A percentile compares a stretch with the other conserved stretches of the same genome.
Evolutionary conservation across 1,140 invertebrate species (phyloP).

Genomic region (Drosophila sulfurigaster): DNA sequence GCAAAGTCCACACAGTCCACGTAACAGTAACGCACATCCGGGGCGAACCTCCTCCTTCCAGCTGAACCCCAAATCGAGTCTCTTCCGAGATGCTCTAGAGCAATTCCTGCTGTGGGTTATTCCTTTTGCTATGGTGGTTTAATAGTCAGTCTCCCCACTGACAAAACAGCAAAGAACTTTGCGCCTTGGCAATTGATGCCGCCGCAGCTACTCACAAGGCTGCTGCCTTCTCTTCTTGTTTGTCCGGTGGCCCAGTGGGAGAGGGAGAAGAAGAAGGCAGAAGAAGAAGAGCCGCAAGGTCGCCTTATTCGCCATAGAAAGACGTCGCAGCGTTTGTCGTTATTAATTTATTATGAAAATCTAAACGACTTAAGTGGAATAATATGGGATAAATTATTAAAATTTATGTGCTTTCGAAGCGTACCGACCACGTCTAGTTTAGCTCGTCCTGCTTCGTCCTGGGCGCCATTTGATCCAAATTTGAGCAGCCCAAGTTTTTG

Average conservation of each 20-base stretch:
- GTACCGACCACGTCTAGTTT: constrained; percentile 39
- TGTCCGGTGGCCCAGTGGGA: background rate
- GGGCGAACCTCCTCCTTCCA: constrained; percentile 6
- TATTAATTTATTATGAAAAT: constrained; percentile 84
- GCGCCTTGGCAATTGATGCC: constrained; percentile 67
- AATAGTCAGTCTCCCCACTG: constrained; percentile 46
- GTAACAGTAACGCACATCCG: constrained; percentile 51
- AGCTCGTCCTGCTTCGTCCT: constrained; percentile 16
- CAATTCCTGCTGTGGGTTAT: constrained; percentile 4
- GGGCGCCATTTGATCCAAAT: constrained; percentile 53
- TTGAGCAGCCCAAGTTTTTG: constrained; percentile 64
- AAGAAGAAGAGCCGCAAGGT: constrained; percentile 45
- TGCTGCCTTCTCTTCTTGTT: background rate
- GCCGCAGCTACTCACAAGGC: constrained; percentile 25
- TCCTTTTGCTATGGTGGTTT: constrained; percentile 25
- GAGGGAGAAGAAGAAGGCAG: background rate
- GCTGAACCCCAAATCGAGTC: constrained; percentile 44
- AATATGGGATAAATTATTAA: constrained; percentile 84
- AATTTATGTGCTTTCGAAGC: constrained; percentile 80
- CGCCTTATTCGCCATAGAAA: constrained; percentile 30
- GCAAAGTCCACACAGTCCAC: constrained; percentile 21
- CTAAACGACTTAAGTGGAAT: constrained; percentile 83
- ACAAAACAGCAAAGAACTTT: constrained; percentile 46
- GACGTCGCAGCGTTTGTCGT: constrained; percentile 64
- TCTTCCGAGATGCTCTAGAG: constrained; percentile 30